A percentile compares a stretch with the other conserved stretches of the same genome.
phyloP scores from a whole-genome alignment of 2,888 invertebrate genomes.

The Microplitis deprimator region DNA sequence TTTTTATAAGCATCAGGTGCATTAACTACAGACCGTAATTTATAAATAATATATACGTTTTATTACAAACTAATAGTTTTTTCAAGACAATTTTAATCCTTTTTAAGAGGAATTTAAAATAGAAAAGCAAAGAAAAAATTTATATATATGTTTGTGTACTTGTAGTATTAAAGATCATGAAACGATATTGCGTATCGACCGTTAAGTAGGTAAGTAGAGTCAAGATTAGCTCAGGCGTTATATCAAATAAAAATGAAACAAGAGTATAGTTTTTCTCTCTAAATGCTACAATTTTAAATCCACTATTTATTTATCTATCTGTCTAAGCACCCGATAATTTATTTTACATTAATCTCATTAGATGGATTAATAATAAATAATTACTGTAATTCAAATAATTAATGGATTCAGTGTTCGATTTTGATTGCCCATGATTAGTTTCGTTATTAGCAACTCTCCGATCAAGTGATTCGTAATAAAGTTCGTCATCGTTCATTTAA shows the following conservation, averaged over 20 bases:
- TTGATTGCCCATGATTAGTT: not conserved
- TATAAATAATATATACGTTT: not conserved
- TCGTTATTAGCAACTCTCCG: not conserved
- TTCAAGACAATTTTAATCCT: not conserved
- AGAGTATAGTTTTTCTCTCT: constrained; percentile 35
- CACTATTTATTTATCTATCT: not conserved
- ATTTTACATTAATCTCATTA: not conserved
- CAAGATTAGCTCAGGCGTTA: constrained; percentile 56
- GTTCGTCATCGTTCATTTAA: not conserved
- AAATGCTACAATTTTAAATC: not conserved
- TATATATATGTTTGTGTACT: not conserved
- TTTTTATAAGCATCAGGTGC: not conserved
- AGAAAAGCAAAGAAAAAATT: constrained; percentile 19
- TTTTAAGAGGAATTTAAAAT: constrained; percentile 21
- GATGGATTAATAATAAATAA: no score
- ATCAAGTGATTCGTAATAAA: constrained; percentile 7
- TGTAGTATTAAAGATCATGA: constrained; percentile 43
- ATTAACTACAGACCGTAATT: not conserved
- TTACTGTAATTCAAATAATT: not conserved
- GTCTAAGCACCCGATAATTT: not conserved
- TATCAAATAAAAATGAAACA: constrained; percentile 49
- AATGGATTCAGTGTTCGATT: not conserved
- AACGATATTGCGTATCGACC: constrained; percentile 52
- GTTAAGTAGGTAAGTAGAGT: constrained; percentile 62
- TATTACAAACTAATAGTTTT: not conserved